Evolutionary conservation across 1,140 invertebrate genomes (phyloP).

Genomic region (Chionoecetes opilio): DNA sequence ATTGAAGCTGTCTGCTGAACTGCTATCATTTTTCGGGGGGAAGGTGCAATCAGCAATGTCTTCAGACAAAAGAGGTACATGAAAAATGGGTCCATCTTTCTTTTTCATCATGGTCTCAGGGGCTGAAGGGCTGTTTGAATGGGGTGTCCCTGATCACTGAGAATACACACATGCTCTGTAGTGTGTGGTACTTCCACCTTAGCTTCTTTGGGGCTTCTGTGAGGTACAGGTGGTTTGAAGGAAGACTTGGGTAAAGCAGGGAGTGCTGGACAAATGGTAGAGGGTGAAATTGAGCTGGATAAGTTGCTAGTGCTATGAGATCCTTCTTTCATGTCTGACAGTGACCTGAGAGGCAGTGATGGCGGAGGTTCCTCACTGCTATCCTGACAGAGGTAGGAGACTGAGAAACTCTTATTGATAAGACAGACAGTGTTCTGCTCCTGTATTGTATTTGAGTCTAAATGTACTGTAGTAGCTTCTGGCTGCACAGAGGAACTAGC

Average conservation of each 20-base stretch:
- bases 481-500: neutral
- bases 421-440: neutral
- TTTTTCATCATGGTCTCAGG: too few relatives aligned
- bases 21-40: neutral
- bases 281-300: neutral
- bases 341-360: too few relatives aligned
- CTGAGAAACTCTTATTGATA: neutral
- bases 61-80: neutral
- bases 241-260: neutral
- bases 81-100: too few relatives aligned
- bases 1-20: neutral
- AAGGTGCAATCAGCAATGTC: neutral
- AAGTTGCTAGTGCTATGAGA: neutral
- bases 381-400: neutral
- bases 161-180: too few relatives aligned
- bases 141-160: too few relatives aligned
- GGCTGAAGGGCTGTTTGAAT: too few relatives aligned
- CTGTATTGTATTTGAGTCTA: too few relatives aligned
- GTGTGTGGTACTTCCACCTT: too few relatives aligned
- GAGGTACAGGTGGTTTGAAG: neutral
- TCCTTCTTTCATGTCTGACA: neutral
- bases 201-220: too few relatives aligned
- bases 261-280: neutral
- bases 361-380: neutral
- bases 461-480: neutral